Conservation (phyloP, 1,140 invertebrate species). For the Drosophila murphyi region DNA sequence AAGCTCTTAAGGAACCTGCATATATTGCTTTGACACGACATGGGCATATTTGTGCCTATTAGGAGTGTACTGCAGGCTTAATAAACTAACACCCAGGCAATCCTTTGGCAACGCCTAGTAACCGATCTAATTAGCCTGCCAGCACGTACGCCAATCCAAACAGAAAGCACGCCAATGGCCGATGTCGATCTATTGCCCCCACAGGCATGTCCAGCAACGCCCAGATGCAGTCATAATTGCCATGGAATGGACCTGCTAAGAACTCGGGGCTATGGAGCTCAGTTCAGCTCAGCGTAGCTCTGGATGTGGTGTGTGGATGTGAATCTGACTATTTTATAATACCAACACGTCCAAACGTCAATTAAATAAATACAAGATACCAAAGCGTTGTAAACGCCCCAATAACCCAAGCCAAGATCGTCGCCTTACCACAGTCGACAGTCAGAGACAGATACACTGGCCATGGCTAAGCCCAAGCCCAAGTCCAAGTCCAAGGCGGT, state of each 20-base stretch:
- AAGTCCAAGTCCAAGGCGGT: not conserved
- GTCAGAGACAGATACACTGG: not conserved
- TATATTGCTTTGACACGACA: conserved; percentile 19
- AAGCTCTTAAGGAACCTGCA: not conserved
- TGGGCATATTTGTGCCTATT: conserved; percentile 68
- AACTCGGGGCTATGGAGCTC: not conserved
- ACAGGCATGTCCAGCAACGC: conserved; percentile 79
- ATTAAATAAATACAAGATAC: conserved; percentile 82
- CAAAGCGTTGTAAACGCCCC: conserved; percentile 81
- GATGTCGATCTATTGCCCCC: conserved; percentile 74
- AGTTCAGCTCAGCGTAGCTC: not conserved
- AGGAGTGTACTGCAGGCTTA: conserved; percentile 62
- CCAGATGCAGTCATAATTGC: conserved; percentile 77
- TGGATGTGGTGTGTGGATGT: not conserved
- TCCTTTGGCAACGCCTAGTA: conserved; percentile 41
- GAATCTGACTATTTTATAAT: conserved; percentile 74
- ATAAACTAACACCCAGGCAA: conserved; percentile 77
- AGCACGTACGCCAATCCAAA: conserved; percentile 73
- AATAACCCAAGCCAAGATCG: conserved; percentile 47
- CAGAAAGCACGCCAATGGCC: conserved; percentile 51
- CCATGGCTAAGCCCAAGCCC: not conserved
- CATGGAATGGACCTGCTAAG: conserved; percentile 30
- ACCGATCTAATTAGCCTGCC: conserved; percentile 71
- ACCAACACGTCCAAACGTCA: conserved; percentile 81
- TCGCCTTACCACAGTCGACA: conserved; percentile 2